Percentiles rank a stretch among this genome's conserved stretches.
Evolutionary conservation across 2,113 vertebrate genomes (phyloP).

Genomic region (Engraulis encrasicolus): DNA sequence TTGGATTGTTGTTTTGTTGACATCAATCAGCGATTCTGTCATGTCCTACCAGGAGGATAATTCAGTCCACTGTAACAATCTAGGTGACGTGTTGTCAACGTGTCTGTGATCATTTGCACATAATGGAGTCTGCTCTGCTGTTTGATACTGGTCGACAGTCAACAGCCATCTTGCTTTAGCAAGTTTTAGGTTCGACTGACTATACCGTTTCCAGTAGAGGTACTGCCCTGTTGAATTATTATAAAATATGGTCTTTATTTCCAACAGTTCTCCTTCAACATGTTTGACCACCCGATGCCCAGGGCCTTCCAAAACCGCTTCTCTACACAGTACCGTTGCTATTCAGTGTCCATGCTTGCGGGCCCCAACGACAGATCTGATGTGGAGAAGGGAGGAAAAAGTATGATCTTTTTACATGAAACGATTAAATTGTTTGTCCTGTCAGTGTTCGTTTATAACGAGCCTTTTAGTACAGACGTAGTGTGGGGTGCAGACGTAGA

Average conservation of each 20-base stretch:
- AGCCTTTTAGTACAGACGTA: too few relatives aligned
- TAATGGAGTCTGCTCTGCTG: background rate
- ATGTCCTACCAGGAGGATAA: background rate
- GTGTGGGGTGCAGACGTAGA: too few relatives aligned
- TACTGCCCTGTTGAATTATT: too few relatives aligned
- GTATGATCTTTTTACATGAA: conserved; percentile 65
- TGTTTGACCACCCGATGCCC: conserved; percentile 93
- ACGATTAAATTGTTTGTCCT: background rate
- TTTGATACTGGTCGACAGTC: background rate
- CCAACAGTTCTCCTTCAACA: conserved; percentile 92
- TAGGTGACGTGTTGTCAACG: background rate
- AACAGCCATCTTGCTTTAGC: background rate
- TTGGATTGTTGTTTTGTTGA: background rate
- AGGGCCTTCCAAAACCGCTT: conserved; percentile 97
- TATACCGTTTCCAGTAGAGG: too few relatives aligned
- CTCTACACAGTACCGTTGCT: conserved; percentile 97
- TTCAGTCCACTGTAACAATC: background rate
- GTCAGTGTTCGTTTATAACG: too few relatives aligned
- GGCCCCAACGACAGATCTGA: conserved; percentile 98
- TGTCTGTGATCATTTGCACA: background rate
- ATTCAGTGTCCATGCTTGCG: conserved; percentile 96
- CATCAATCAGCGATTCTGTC: background rate
- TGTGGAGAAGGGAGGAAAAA: conserved; percentile 99
- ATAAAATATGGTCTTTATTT: background rate
- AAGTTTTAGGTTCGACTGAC: too few relatives aligned